Evolutionary conservation across 2,888 invertebrate genomes (phyloP), one percentile per base, ranked within the genome.

Genomic region (Lasioglossum oenotherae): DNA sequence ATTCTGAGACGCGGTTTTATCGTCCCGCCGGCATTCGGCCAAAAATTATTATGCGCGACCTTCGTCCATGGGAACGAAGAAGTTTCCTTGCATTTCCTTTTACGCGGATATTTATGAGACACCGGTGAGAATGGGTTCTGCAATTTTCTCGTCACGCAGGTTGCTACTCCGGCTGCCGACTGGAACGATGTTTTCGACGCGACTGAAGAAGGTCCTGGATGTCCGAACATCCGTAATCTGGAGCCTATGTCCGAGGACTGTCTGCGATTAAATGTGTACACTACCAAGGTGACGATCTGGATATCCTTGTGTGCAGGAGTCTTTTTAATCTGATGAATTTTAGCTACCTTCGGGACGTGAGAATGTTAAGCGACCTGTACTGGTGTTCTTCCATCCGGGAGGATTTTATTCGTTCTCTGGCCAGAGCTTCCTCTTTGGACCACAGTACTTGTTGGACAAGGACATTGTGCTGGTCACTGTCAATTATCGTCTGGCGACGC

Each of bases 381-480:
- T 97, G 10, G 96, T 97, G 0, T 97, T 96, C 93, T 96, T 97
- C 84, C 97, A 97, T 94, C 96, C 96, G 0, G 97, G 97, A 0
- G 97, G 96, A n/a, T 97, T 97, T 93, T 97, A 97, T 92, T 95
- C 95, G 0, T 95, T 95, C 41, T 96, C 97, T 0, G 97, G 96
- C 0, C 96, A 96, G 88, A 97, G 97, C 85, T 95, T 86, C 19
- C 89, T 93, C 78, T 94, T 81, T 14, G 93, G 93, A 10, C 94
- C 95, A 0, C 83, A 94, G 57, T 94, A 94, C 77, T 78, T 94
- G 5, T 71, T 94, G 80, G 94, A 94, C 35, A 88, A 94, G 78
- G 92, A 94, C 35, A 84, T 95, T 5, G 93, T 95, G 23, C 85
- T 95, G 1, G 94, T 95, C 0, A 93, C 93, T 4, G 88, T 93